Evolutionary conservation across 1,140 invertebrate species (phyloP).

Genomic region (Theocolax elegans): DNA sequence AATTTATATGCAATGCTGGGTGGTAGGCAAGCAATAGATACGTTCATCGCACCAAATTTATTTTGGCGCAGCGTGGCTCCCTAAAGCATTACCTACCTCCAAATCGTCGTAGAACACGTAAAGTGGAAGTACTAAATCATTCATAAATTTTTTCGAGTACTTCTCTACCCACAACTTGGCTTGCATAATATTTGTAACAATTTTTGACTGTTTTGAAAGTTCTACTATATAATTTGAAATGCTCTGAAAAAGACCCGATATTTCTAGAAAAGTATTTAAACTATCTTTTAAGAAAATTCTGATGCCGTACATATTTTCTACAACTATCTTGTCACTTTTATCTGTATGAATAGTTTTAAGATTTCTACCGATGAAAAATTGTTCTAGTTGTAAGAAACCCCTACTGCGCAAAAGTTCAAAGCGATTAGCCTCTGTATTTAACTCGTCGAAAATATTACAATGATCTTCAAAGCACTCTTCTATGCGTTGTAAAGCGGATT

Average conservation of each 20-base stretch:
- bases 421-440: neutral
- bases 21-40: neutral
- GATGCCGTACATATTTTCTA: neutral
- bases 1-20: neutral
- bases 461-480: neutral
- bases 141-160: neutral
- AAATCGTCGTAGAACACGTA: constrained; percentile 7
- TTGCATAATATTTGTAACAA: neutral
- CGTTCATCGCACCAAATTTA: constrained; percentile 5
- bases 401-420: too few relatives aligned
- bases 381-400: neutral
- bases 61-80: neutral
- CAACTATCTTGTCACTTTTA: neutral
- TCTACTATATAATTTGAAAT: neutral
- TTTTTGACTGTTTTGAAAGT: neutral
- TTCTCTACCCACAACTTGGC: neutral
- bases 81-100: constrained; percentile 7
- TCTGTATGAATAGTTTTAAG: neutral
- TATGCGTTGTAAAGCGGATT: neutral
- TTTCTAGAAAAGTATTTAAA: neutral
- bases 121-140: neutral
- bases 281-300: neutral
- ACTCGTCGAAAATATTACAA: neutral
- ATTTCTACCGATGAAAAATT: neutral
- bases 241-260: neutral